Evolutionary conservation across 2,113 vertebrate genomes (phyloP).

Genomic region (Isurus oxyrinchus): DNA sequence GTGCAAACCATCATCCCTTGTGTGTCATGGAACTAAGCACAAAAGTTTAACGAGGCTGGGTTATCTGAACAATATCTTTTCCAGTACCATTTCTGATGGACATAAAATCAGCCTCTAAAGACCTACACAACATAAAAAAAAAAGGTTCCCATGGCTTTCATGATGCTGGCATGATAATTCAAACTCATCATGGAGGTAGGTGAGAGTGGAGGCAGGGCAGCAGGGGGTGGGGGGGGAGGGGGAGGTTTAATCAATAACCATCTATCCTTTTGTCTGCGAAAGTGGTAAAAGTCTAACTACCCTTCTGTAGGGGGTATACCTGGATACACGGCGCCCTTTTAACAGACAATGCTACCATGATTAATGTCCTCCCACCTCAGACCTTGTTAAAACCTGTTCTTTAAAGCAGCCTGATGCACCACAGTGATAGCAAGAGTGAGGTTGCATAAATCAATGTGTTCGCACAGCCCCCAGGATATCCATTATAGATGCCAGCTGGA

Average conservation of each 20-base stretch:
- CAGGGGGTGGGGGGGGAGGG: slow-evolving; percentile 54
- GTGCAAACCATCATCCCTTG: not conserved
- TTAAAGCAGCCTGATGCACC: slow-evolving; percentile 70
- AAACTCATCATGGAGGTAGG: slow-evolving; percentile 31
- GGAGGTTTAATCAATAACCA: slow-evolving; percentile 81
- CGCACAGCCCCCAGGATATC: slow-evolving; percentile 82
- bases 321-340: slow-evolving; percentile 71
- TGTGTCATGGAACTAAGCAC: slow-evolving; percentile 23
- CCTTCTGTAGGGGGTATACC: slow-evolving; percentile 70
- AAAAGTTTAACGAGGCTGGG: slow-evolving; percentile 36
- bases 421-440: slow-evolving; percentile 66
- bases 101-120: slow-evolving; percentile 37
- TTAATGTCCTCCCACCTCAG: slow-evolving; percentile 82
- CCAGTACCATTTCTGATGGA: slow-evolving; percentile 36
- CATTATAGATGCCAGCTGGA: slow-evolving; percentile 86
- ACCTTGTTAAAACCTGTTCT: slow-evolving; percentile 84
- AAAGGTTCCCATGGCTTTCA: slow-evolving; percentile 31
- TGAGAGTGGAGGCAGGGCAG: slow-evolving; percentile 46
- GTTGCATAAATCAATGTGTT: slow-evolving; percentile 83
- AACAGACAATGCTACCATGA: slow-evolving; percentile 76
- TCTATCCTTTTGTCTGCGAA: slow-evolving; percentile 68
- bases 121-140: slow-evolving; percentile 30
- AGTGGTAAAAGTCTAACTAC: slow-evolving; percentile 67
- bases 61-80: slow-evolving; percentile 24
- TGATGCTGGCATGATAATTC: slow-evolving; percentile 32